Evolutionary conservation across 2,797 vertebrate species (phyloP).

Genomic region (Enteromius viviparus): DNA sequence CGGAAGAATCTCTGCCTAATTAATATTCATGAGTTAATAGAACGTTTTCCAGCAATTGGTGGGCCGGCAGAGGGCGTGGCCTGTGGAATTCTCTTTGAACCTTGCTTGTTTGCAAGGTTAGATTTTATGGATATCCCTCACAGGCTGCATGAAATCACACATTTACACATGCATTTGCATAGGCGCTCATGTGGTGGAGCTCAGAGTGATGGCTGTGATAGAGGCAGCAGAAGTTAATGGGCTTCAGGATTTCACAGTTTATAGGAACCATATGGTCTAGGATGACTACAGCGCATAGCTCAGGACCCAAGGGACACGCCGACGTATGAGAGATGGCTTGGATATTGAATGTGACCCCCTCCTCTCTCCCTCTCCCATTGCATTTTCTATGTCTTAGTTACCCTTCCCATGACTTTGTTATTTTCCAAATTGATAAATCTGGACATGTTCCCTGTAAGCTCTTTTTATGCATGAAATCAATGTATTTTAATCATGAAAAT

Average conservation of each 20-base stretch:
- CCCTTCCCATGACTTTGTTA: constrained; percentile 30
- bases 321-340: constrained; percentile 56
- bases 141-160: neutral
- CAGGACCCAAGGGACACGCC: constrained; percentile 54
- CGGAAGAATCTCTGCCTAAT: constrained; percentile 61
- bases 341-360: constrained; percentile 57
- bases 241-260: constrained; percentile 61
- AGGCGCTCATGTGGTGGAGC: constrained; percentile 30
- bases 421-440: constrained; percentile 24
- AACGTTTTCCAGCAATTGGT: constrained; percentile 68
- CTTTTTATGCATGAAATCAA: constrained; percentile 3
- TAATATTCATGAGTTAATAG: constrained; percentile 68
- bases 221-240: constrained; percentile 56
- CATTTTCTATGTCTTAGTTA: neutral
- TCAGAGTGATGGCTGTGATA: constrained; percentile 39
- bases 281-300: constrained; percentile 61
- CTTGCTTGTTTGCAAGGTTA: neutral
- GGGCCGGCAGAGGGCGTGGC: constrained; percentile 71
- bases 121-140: neutral
- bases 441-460: neutral
- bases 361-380: neutral
- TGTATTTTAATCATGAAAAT: neutral
- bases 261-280: constrained; percentile 62
- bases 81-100: constrained; percentile 44
- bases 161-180: constrained; percentile 53